phyloP scores from a whole-genome alignment of 2,888 invertebrate species.

The Cancer borealis region DNA sequence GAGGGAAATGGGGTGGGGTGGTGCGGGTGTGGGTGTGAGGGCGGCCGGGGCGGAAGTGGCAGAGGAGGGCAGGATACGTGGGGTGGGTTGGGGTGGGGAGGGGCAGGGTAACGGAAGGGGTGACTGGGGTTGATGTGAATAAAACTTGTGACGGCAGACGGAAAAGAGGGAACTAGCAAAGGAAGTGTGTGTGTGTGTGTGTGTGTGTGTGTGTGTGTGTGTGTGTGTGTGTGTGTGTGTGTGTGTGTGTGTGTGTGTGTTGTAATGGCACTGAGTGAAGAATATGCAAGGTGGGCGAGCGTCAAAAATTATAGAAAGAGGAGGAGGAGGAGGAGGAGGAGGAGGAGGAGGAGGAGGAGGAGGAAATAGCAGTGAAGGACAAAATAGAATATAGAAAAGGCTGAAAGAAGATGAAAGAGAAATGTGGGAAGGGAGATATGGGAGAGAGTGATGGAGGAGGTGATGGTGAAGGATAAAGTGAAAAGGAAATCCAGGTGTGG shows the following conservation, averaged over 20 bases:
- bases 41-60: not conserved
- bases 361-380: not conserved
- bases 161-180: not conserved
- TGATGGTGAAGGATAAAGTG: not conserved
- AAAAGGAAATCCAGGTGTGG: no score
- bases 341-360: not conserved
- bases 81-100: not conserved
- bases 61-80: not conserved
- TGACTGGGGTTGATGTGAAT: not conserved
- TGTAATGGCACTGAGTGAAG: not conserved
- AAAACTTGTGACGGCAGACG: not conserved
- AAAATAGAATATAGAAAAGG: not conserved
- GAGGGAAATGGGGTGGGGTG: not conserved
- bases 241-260: constrained; percentile 23
- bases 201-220: constrained; percentile 38
- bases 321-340: not conserved
- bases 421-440: not conserved
- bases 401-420: not conserved
- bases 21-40: not conserved
- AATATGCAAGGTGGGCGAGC: not conserved
- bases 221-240: constrained; percentile 38
- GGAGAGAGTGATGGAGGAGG: not conserved
- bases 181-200: constrained; percentile 11
- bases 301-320: not conserved
- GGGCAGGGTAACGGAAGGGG: not conserved